Percentiles rank a stretch among this genome's conserved stretches.
Conservation (phyloP, 2,888 invertebrate species). For the Troides oblongomaculatus region DNA sequence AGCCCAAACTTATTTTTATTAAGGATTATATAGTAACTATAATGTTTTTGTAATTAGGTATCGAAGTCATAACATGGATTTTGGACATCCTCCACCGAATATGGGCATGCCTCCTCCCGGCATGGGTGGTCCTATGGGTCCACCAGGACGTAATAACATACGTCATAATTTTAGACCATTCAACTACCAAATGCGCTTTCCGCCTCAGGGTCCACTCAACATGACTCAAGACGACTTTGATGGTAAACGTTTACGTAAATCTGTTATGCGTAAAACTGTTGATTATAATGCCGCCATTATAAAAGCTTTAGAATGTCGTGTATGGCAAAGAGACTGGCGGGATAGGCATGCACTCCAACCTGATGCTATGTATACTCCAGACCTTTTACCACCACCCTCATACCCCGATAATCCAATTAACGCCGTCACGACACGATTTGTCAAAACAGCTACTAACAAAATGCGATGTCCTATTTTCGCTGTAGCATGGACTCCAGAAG, state of each 20-base stretch:
- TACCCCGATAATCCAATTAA: constrained; percentile 97
- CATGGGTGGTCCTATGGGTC: constrained; percentile 53
- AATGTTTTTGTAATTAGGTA: constrained; percentile 73
- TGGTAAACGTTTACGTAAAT: constrained; percentile 96
- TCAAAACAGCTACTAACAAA: constrained; percentile 99
- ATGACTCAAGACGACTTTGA: constrained; percentile 95
- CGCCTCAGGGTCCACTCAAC: constrained; percentile 80
- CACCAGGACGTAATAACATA: constrained; percentile 69
- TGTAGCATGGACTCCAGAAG: constrained; percentile 99
- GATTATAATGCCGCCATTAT: constrained; percentile 98
- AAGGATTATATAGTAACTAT: constrained; percentile 46
- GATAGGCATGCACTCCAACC: constrained; percentile 95
- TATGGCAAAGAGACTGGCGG: constrained; percentile 96
- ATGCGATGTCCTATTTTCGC: constrained; percentile 99
- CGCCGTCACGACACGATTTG: constrained; percentile 96
- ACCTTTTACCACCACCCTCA: constrained; percentile 95
- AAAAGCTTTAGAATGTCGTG: constrained; percentile 93
- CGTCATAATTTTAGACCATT: constrained; percentile 75
- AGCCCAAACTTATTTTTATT: constrained; percentile 22
- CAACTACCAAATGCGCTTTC: constrained; percentile 76
- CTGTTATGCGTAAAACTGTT: constrained; percentile 98
- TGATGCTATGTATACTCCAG: constrained; percentile 96
- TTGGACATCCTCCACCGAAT: constrained; percentile 73
- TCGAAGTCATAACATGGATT: constrained; percentile 73
- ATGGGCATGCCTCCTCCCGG: constrained; percentile 67